phyloP scores from a whole-genome alignment of 1,140 invertebrate species.

The Coelopa frigida region DNA sequence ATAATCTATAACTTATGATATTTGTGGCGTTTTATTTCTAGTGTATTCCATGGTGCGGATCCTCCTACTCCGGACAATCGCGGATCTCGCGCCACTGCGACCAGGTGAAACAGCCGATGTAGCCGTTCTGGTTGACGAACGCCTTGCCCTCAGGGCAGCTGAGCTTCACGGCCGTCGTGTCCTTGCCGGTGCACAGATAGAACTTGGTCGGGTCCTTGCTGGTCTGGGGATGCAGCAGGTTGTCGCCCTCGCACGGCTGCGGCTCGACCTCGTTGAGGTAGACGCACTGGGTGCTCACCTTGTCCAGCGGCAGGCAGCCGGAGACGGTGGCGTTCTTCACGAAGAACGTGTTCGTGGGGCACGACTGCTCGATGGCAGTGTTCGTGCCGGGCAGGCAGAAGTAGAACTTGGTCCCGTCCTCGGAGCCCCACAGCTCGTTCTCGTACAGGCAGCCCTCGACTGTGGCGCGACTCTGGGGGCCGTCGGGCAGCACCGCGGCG shows the following conservation, averaged over 20 bases:
- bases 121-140: slow-evolving; percentile 24
- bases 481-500: neutral
- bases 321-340: slow-evolving; percentile 25
- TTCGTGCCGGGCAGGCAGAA: slow-evolving; percentile 20
- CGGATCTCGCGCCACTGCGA: slow-evolving; percentile 23
- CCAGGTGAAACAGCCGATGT: slow-evolving; percentile 36
- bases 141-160: slow-evolving; percentile 26
- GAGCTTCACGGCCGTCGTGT: slow-evolving; percentile 24
- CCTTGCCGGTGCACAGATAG: slow-evolving; percentile 28
- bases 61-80: too few relatives aligned
- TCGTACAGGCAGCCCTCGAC: slow-evolving; percentile 17
- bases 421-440: slow-evolving; percentile 21
- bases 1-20: too few relatives aligned
- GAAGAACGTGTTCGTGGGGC: slow-evolving; percentile 20
- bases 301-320: slow-evolving; percentile 22
- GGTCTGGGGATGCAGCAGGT: slow-evolving; percentile 26
- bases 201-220: slow-evolving; percentile 31
- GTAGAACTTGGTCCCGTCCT: slow-evolving; percentile 20
- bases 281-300: slow-evolving; percentile 24
- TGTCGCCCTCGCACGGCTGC: slow-evolving; percentile 6
- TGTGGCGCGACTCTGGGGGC: neutral
- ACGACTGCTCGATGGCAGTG: slow-evolving; percentile 2
- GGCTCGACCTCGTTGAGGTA: slow-evolving; percentile 9
- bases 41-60: too few relatives aligned
- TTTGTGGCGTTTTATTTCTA: too few relatives aligned